Base-by-base conservation (phyloP, 2,888 invertebrate species). In the Aporophyla lueneburgensis region DNA sequence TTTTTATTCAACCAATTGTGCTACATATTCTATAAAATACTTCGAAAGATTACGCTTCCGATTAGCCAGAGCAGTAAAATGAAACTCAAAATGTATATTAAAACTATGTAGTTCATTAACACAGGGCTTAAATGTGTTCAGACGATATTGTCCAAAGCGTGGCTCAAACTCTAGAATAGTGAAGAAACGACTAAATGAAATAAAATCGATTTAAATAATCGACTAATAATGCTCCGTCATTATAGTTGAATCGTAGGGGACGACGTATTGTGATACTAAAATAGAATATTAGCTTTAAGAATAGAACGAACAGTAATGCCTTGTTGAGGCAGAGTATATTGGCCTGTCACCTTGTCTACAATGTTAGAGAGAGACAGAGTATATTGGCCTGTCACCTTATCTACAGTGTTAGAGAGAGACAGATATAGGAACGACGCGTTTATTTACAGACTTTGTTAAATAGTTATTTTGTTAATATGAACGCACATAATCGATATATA, bases 71-170 rank as follows among this genome's bases (percentile, higher is more conserved):
- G 74, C 43, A 63, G 63, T 46, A 76, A 58, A 72, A 72, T 46
- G 3, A 63, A 75, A 53, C 51, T 65, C 61, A 68, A 63, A 65
- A 74, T 53, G 2, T 70, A 43, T 63, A 66, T 58, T 53, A 65
- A 77, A 84, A 68, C 62, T 78, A 76, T 74, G 56, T 86, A 81
- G 71, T 80, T 80, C 66, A 74, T 78, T 85, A 92, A 92, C 93
- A 92, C 93, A 93, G 94, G 94, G 93, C 92, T 85, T 76, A 76
- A 81, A 90, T 91, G 93, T 95, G 94, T 94, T 94, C 95, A 92
- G 86, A 89, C 88, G 88, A 89, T 86, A 84, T 87, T 88, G 89
- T 90, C 89, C 88, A 89, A 90, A 89, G 82, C 82, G 89, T 85
- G 90, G 93, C 93, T 93, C 93, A 93, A 93, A 92, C 89, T 85